Conservation (phyloP, 1,140 invertebrate species). For the Luehdorfia chinensis region DNA sequence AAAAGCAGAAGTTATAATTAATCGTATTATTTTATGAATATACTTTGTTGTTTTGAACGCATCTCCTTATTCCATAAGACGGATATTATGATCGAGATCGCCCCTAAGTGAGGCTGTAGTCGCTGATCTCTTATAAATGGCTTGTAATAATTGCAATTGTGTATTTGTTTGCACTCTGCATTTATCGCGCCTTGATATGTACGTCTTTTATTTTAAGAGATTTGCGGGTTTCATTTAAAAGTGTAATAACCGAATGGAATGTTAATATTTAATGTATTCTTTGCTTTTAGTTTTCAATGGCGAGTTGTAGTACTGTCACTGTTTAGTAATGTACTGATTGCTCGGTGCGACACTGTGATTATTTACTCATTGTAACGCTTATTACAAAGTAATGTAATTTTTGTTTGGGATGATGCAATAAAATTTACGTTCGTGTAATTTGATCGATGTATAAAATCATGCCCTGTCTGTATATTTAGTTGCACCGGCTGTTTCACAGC, state of each 20-base stretch:
- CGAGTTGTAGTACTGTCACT: neutral
- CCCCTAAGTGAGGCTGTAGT: constrained; percentile 25
- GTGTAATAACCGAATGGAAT: neutral
- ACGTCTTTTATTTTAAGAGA: too few species aligned
- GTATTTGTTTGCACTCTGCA: too few species aligned
- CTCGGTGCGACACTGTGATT: constrained; percentile 7
- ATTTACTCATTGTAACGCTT: constrained; percentile 12
- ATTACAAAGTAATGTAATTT: constrained; percentile 23
- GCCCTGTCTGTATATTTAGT: constrained; percentile 32
- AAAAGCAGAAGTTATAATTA: neutral
- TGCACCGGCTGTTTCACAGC: constrained; percentile 25
- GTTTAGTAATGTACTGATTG: too few species aligned
- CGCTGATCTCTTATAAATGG: constrained; percentile 14
- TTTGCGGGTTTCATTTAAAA: too few species aligned
- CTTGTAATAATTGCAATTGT: too few species aligned
- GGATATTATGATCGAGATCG: constrained; percentile 21
- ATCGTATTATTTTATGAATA: neutral
- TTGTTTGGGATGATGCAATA: constrained; percentile 16
- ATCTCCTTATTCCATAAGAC: constrained; percentile 9
- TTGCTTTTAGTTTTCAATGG: neutral
- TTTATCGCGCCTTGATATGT: too few species aligned
- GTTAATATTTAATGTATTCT: too few species aligned
- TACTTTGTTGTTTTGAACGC: neutral
- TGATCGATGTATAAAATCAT: constrained; percentile 1
- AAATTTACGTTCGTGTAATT: neutral